These are phyloP conservation scores for Vulpes lagopus DNA, from an alignment of 2,113 vertebrate species.

Conservation along the genomic window DNA sequence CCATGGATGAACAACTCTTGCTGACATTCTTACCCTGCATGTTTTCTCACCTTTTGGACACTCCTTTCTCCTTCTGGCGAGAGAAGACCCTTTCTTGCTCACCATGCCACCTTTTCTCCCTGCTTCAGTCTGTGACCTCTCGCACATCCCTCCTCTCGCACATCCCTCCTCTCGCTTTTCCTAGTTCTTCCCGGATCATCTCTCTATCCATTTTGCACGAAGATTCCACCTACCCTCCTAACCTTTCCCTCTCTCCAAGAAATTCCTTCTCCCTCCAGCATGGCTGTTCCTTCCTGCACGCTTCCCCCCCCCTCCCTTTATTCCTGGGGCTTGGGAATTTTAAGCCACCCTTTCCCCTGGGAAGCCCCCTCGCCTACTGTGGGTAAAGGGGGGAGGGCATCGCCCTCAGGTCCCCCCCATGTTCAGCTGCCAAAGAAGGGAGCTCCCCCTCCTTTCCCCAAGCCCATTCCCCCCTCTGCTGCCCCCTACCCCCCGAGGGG, in stretches of 20 bases:
- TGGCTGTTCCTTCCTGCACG: constrained; percentile 83
- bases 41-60: background rate
- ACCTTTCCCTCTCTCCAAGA: background rate
- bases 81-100: background rate
- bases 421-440: constrained; percentile 87
- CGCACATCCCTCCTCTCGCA: background rate
- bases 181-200: background rate
- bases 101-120: background rate
- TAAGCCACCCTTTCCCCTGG: constrained; percentile 66
- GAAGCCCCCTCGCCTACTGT: constrained; percentile 89
- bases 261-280: constrained; percentile 54
- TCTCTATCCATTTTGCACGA: constrained; percentile 60
- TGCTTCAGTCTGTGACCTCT: background rate
- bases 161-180: background rate
- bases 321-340: constrained; percentile 83
- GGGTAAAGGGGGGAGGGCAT: constrained; percentile 79
- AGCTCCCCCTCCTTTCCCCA: constrained; percentile 67
- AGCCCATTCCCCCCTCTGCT: constrained; percentile 70
- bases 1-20: constrained; percentile 62
- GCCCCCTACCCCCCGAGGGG: constrained; percentile 60
- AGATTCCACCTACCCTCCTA: background rate
- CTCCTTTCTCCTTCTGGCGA: background rate
- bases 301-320: constrained; percentile 86
- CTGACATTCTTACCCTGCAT: background rate
- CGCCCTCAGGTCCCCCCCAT: constrained; percentile 68